Base-by-base conservation (phyloP, 2,113 vertebrate species). In the Antechinus flavipes region DNA sequence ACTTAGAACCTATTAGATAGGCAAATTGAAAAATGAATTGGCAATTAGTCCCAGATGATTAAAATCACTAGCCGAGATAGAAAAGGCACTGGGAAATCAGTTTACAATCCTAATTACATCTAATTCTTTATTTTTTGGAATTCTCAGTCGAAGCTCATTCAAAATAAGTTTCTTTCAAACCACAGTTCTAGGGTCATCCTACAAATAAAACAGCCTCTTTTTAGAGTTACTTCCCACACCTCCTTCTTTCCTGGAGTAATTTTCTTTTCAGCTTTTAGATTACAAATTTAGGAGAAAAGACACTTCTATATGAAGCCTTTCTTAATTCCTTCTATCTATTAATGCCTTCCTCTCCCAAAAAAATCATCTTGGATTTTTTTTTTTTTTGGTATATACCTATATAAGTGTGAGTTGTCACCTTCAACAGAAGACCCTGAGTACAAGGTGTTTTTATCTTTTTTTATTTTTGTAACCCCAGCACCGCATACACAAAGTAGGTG, bases 391-490 rank as follows among this genome's bases (percentile, higher is more conserved):
- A 84, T 1, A 42, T 22, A 84, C 16, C 22, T 76, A 76, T 76
- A 54, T 22, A 76, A 19, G 24, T 30, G 9, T 30, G 30, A 92
- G 53, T 54, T 11, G 22, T 42, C 23, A 55, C 90, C 26, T 30
- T 55, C 84, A 89, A 68, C 94, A 91, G 26, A 94, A 94, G 89
- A 56, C 76, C 89, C 94, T 0, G 12, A 90, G 12, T 68, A 49
- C 91, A 50, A 0, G 35, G 47, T 47, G 2, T 47, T 47, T 47
- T 47, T 47, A 47, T 47, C 22, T 35, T 84, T 35, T 52, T 93
- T 42, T 10, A 92, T 26, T 27, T 54, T 54, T 93, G 2, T 16
- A 19, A 91, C 61, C 35, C 92, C 0, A 90, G 58, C 56, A 76
- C 42, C 89, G 35, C 8, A 25, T 16, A 35, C 61, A 68, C 12